A percentile compares a stretch with the other conserved stretches of the same genome.
Conservation (phyloP, 2,113 vertebrate species). For the Neotoma lepida region DNA sequence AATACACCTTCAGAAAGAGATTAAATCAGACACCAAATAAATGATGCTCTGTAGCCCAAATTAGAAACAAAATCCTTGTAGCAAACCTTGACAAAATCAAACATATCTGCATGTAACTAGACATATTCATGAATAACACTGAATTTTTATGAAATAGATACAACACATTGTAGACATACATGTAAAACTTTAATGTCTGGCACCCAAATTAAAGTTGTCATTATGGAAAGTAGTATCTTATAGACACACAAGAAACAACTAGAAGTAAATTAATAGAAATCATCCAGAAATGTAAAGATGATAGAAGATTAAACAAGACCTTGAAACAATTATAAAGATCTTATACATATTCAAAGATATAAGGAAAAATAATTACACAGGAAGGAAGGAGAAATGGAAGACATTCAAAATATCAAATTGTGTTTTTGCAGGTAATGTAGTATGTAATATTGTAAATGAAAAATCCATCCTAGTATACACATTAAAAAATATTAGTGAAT, state of each 20-base stretch:
- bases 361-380: background rate
- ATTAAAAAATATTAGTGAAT: background rate
- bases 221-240: background rate
- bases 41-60: background rate
- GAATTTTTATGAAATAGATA: background rate
- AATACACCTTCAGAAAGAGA: background rate
- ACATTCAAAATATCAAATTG: background rate
- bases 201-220: background rate
- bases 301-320: background rate
- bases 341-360: background rate
- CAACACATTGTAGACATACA: background rate
- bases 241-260: background rate
- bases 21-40: background rate
- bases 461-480: background rate
- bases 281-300: background rate
- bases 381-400: background rate
- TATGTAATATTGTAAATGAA: background rate
- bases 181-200: background rate
- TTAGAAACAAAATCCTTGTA: background rate
- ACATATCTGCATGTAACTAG: background rate
- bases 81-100: background rate
- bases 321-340: background rate
- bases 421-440: background rate
- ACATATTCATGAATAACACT: background rate
- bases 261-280: slow-evolving; percentile 20